These are phyloP conservation scores for Rhingia rostrata DNA, from an alignment of 2,888 invertebrate species.

Conservation along the genomic window DNA sequence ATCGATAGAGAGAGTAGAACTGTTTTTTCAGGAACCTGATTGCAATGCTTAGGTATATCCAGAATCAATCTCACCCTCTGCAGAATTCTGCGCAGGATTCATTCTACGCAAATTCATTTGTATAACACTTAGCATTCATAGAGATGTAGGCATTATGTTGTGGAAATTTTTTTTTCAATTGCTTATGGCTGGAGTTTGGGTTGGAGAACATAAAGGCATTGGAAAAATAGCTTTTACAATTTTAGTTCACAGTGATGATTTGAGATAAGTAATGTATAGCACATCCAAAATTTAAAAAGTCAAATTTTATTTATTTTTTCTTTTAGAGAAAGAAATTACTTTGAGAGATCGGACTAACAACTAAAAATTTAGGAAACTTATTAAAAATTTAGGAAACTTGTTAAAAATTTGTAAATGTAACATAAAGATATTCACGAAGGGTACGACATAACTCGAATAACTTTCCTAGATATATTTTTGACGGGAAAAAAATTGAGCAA, in stretches of 20 bases:
- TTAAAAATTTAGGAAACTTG: too few relatives aligned
- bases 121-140: conserved; percentile 47
- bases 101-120: conserved; percentile 62
- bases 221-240: conserved; percentile 26
- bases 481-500: too few relatives aligned
- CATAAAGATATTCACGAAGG: too few relatives aligned
- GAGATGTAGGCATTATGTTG: conserved; percentile 15
- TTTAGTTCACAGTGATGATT: not conserved
- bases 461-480: too few relatives aligned
- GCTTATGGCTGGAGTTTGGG: conserved; percentile 2
- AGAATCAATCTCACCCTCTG: conserved; percentile 9
- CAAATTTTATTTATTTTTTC: not conserved
- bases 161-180: conserved; percentile 18
- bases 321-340: too few relatives aligned
- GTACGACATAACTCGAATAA: too few relatives aligned
- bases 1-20: conserved; percentile 70
- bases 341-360: too few relatives aligned
- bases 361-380: too few relatives aligned
- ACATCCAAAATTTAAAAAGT: not conserved
- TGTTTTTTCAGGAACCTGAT: conserved; percentile 72
- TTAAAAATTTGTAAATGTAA: too few relatives aligned
- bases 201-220: conserved; percentile 48
- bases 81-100: conserved; percentile 64
- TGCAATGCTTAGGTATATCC: conserved; percentile 28
- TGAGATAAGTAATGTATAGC: not conserved